A percentile compares a stretch with the other conserved stretches of the same genome.
Evolutionary conservation across 2,888 invertebrate species (phyloP).

Genomic region (Mesorhabditis spiculigera): DNA sequence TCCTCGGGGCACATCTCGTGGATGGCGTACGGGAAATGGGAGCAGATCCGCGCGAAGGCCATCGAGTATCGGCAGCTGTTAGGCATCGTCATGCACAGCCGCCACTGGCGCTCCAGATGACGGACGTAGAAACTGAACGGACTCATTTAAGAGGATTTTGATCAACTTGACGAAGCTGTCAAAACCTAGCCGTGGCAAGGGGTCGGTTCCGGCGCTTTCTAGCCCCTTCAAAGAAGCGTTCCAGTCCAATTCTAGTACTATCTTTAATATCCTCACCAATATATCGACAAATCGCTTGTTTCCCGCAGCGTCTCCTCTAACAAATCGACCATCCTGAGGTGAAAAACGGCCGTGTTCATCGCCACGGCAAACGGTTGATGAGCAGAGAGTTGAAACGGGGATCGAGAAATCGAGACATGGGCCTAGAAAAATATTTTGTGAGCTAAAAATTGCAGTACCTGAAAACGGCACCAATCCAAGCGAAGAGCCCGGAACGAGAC

Average conservation of each 20-base stretch:
- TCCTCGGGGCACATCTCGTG: slow-evolving; percentile 98
- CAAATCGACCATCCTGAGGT: slow-evolving; percentile 95
- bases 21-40: slow-evolving; percentile 94
- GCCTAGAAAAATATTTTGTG: too few relatives aligned
- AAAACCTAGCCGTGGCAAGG: background rate
- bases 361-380: slow-evolving; percentile 79
- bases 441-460: too few relatives aligned
- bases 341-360: slow-evolving; percentile 91
- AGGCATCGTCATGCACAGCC: slow-evolving; percentile 96
- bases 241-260: too few relatives aligned
- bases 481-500: slow-evolving; percentile 86
- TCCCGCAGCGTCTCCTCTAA: slow-evolving; percentile 93
- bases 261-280: slow-evolving; percentile 68
- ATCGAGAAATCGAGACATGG: slow-evolving; percentile 80
- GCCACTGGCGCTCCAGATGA: slow-evolving; percentile 73
- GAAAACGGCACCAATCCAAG: slow-evolving; percentile 93
- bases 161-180: background rate
- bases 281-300: slow-evolving; percentile 92
- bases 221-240: too few relatives aligned
- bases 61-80: slow-evolving; percentile 81
- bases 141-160: background rate
- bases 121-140: slow-evolving; percentile 67
- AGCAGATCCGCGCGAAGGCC: slow-evolving; percentile 93
- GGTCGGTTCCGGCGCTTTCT: too few relatives aligned
- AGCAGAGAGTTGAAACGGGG: slow-evolving; percentile 72